Percentiles rank a stretch among this genome's conserved stretches.
Evolutionary conservation across 2,797 vertebrate genomes (phyloP).

Genomic region (Cynopterus sphinx): DNA sequence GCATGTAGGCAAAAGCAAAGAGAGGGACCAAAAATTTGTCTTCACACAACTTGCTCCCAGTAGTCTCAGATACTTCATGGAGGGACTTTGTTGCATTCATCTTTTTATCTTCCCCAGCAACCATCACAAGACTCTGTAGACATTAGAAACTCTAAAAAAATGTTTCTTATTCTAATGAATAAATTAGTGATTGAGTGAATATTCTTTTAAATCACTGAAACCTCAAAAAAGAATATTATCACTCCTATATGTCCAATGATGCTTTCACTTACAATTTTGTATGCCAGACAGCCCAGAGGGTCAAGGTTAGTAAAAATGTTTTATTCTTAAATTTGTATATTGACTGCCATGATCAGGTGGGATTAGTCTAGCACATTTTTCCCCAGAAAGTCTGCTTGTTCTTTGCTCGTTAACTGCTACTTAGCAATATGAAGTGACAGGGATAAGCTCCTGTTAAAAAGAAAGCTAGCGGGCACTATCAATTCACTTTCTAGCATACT

Average conservation of each 20-base stretch:
- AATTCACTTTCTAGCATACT: neutral
- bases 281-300: neutral
- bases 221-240: constrained; percentile 24
- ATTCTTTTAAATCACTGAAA: constrained; percentile 28
- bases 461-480: neutral
- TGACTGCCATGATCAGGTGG: neutral
- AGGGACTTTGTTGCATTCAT: neutral
- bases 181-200: neutral
- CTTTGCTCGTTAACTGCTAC: constrained; percentile 39
- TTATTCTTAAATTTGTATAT: constrained; percentile 26
- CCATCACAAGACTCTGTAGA: neutral
- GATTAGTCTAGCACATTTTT: neutral
- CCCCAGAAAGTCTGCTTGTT: neutral
- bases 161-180: constrained; percentile 37
- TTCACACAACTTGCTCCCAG: neutral
- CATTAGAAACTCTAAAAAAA: neutral
- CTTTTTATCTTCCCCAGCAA: neutral
- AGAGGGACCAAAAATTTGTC: neutral
- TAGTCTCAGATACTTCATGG: neutral
- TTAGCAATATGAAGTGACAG: neutral
- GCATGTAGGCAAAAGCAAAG: neutral
- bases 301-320: neutral
- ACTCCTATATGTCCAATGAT: neutral
- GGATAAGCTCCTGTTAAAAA: constrained; percentile 14
- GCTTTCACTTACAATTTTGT: neutral